phyloP scores from a whole-genome alignment of 1,140 invertebrate genomes.

The Cydia pomonella region DNA sequence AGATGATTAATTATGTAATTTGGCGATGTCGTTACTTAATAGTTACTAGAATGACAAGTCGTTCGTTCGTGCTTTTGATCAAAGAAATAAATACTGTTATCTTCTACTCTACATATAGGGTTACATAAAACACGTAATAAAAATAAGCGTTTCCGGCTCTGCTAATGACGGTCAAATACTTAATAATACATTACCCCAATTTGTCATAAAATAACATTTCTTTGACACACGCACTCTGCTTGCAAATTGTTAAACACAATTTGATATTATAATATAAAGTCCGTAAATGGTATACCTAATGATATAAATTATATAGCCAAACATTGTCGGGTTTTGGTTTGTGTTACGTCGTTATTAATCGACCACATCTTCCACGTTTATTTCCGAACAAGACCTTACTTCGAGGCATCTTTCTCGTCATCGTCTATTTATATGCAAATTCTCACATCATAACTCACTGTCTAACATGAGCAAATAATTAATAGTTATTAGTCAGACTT shows the following conservation, averaged over 20 bases:
- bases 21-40: background rate
- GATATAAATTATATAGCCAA: too few species aligned
- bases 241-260: background rate
- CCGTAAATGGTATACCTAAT: too few species aligned
- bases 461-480: slow-evolving; percentile 11
- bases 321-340: too few species aligned
- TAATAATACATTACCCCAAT: background rate
- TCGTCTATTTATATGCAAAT: background rate
- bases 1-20: background rate
- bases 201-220: background rate
- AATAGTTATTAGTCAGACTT: background rate
- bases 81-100: too few species aligned
- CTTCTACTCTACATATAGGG: background rate
- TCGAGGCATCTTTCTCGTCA: background rate
- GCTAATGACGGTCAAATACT: background rate
- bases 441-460: background rate
- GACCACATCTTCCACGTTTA: too few species aligned
- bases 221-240: background rate
- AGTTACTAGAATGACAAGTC: background rate
- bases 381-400: too few species aligned
- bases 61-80: background rate
- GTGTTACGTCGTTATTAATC: too few species aligned
- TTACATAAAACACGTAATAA: background rate
- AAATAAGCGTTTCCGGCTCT: background rate
- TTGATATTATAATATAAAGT: too few species aligned